Base-by-base conservation (phyloP, 2,888 invertebrate genomes). In the Stegophylla sp. region DNA sequence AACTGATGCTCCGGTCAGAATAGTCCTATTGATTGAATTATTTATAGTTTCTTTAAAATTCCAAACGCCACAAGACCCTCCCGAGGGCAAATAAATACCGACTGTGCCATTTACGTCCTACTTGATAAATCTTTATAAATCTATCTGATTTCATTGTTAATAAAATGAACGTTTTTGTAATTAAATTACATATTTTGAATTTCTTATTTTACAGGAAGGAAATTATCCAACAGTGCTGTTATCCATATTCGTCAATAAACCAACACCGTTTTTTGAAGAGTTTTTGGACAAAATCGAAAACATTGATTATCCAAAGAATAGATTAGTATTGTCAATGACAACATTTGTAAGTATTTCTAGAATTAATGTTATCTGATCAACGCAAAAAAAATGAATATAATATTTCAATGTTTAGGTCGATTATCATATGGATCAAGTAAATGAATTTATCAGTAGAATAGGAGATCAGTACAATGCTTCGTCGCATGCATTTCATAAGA, bases 241-340 rank as follows among this genome's bases (percentile, higher is more conserved):
- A 83, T 92, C 92, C 0, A 85, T 98, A 0, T 96, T 96, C 86
- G 89, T 97, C 66, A 93, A 94, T 85, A 90, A 91, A 84, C 90
- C 96, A 0, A 97, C 95, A 23, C 98, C 98, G 9, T 99, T 99
- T 86, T 87, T 98, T 79, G 93, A 94, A 86, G 95, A 97, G 86
- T 96, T 94, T 86, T 89, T 99, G 23, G 86, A 90, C 4, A 91
- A 91, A 86, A 87, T 99, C 13, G 85, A 88, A n/a, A 86, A 88
- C 0, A 89, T 95, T 56, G 90, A 92, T 76, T 99, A 98, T 88
- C 98, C 98, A 0, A 97, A 96, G 86, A 88, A 91, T 0, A 92
- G 90, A 84, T 90, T 98, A 34, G 92, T 95, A 88, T 87, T 99
- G 4, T 92, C 94, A 84, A 86, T 99, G 82, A 93, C 95, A 86